phyloP scores from a whole-genome alignment of 2,113 vertebrate genomes.

The Ploceus nigricollis region DNA sequence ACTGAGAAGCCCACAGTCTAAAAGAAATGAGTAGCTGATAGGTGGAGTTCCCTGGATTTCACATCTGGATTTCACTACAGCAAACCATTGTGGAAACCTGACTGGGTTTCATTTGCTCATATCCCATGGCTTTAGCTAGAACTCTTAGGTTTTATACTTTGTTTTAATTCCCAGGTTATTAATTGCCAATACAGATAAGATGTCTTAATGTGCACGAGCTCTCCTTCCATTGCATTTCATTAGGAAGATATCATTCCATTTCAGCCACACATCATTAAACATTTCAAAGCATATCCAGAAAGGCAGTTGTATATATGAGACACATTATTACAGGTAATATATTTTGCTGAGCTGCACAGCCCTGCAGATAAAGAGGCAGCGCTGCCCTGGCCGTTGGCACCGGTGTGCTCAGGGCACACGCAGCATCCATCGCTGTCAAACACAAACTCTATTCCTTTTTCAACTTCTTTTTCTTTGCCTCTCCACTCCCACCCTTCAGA shows the following conservation, averaged over 20 bases:
- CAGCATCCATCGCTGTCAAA: neutral
- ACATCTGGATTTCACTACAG: slow-evolving; percentile 40
- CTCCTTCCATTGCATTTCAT: slow-evolving; percentile 14
- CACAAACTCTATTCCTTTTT: neutral
- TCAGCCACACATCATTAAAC: slow-evolving; percentile 35
- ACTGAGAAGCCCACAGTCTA: neutral
- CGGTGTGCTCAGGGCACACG: neutral
- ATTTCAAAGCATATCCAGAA: neutral
- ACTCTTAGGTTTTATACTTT: neutral
- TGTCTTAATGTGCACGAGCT: neutral
- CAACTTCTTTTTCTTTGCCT: neutral
- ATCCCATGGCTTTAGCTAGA: neutral
- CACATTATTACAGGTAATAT: slow-evolving; percentile 23
- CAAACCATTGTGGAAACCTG: neutral
- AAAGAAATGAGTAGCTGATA: neutral
- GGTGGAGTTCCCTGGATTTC: neutral
- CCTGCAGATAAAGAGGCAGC: neutral
- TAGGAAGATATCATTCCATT: neutral
- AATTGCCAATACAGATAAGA: slow-evolving; percentile 42
- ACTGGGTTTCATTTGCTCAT: neutral
- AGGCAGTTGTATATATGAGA: neutral
- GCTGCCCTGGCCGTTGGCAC: neutral
- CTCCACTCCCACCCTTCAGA: neutral
- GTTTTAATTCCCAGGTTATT: slow-evolving; percentile 45
- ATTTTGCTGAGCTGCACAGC: neutral